Evolutionary conservation across 2,797 vertebrate species (phyloP).

Genomic region (Gymnocypris eckloni): DNA sequence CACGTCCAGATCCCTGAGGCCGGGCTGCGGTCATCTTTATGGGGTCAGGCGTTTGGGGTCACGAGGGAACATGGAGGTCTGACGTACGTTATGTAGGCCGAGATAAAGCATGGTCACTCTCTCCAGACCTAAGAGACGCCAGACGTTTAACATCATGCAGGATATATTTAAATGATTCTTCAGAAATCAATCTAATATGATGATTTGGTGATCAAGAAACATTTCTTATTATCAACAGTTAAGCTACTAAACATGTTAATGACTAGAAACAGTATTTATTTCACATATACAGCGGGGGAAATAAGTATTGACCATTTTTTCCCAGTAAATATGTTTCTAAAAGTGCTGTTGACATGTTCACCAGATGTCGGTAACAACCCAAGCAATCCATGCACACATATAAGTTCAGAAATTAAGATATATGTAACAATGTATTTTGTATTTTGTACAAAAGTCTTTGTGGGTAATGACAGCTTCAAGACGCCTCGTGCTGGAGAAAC

Average conservation of each 20-base stretch:
- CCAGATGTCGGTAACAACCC: no score
- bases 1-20: constrained; percentile 50
- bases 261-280: background rate
- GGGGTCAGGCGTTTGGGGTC: constrained; percentile 98
- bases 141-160: background rate
- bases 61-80: constrained; percentile 98
- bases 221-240: background rate
- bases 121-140: constrained; percentile 85
- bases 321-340: no score
- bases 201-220: background rate
- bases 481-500: no score
- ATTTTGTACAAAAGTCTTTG: no score
- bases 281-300: background rate
- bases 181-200: background rate
- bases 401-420: no score
- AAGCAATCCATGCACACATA: no score
- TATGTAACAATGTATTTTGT: no score
- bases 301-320: no score
- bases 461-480: no score
- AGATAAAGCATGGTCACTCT: constrained; percentile 98
- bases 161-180: background rate
- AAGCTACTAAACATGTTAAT: background rate
- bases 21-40: constrained; percentile 67
- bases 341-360: no score
- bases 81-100: constrained; percentile 94